phyloP scores from a whole-genome alignment of 2,797 vertebrate genomes.

The Onychomys torridus region DNA sequence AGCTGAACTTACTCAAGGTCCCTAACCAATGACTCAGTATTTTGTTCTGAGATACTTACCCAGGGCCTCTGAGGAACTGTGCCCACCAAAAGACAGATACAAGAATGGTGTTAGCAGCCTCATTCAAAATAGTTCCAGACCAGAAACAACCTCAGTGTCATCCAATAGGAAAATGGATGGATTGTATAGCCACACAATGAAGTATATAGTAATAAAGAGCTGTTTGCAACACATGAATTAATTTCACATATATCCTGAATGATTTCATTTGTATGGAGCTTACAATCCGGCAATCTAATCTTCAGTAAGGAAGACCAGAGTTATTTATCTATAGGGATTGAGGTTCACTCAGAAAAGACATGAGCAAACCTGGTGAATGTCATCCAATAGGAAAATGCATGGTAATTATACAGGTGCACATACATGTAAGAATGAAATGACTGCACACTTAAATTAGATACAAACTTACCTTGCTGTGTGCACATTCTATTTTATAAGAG shows the following conservation, averaged over 20 bases:
- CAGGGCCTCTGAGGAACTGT: not conserved
- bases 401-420: not conserved
- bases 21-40: not conserved
- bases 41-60: slow-evolving; percentile 14
- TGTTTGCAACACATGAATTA: not conserved
- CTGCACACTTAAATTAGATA: not conserved
- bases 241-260: not conserved
- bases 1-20: not conserved
- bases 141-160: slow-evolving; percentile 21
- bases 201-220: not conserved
- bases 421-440: not conserved
- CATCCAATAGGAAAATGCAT: not conserved
- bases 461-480: not conserved
- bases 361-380: not conserved
- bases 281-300: not conserved
- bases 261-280: not conserved
- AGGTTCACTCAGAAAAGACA: not conserved
- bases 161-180: not conserved
- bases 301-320: not conserved
- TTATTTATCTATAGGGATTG: not conserved
- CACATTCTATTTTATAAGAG: not conserved
- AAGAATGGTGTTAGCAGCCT: not conserved
- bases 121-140: not conserved
- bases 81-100: not conserved
- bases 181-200: not conserved